Conservation (phyloP, 1,140 invertebrate genomes). For the Ceratina australensis region DNA sequence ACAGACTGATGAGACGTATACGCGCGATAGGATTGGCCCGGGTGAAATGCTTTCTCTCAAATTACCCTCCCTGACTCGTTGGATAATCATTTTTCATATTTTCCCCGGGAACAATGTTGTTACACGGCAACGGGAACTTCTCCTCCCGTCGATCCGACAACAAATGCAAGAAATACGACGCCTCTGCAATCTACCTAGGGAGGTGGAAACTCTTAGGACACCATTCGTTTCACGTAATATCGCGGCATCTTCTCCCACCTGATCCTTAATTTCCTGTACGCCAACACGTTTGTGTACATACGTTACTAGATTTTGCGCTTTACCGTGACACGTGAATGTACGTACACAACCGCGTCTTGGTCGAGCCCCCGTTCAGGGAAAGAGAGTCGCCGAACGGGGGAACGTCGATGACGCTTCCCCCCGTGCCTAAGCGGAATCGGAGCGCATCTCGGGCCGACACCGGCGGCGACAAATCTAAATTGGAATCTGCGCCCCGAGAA, state of each 20-base stretch:
- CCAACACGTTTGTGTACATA: constrained; percentile 56
- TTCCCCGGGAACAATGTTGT: neutral
- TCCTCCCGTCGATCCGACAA: neutral
- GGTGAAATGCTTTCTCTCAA: constrained; percentile 19
- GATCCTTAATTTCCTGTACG: constrained; percentile 66
- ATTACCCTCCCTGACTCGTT: constrained; percentile 15
- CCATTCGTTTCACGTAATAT: too few species aligned
- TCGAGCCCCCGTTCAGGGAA: neutral
- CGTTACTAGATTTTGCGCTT: too few species aligned
- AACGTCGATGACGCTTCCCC: constrained; percentile 32
- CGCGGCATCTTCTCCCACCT: too few species aligned
- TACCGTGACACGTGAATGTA: too few species aligned
- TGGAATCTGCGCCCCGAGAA: constrained; percentile 58
- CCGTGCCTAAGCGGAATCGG: constrained; percentile 33
- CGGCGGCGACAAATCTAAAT: constrained; percentile 63
- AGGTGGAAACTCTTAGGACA: too few species aligned
- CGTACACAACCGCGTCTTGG: constrained; percentile 30
- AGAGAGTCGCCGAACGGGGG: constrained; percentile 11
- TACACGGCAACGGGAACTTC: neutral
- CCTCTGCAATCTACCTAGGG: too few species aligned
- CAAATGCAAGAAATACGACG: neutral
- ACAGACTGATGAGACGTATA: constrained; percentile 46
- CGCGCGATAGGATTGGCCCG: constrained; percentile 18
- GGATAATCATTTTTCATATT: constrained; percentile 27
- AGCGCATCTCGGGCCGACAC: constrained; percentile 24